These are phyloP conservation scores for Emydura subglobosa DNA, from an alignment of 2,113 vertebrate species.

Conservation along the genomic window DNA sequence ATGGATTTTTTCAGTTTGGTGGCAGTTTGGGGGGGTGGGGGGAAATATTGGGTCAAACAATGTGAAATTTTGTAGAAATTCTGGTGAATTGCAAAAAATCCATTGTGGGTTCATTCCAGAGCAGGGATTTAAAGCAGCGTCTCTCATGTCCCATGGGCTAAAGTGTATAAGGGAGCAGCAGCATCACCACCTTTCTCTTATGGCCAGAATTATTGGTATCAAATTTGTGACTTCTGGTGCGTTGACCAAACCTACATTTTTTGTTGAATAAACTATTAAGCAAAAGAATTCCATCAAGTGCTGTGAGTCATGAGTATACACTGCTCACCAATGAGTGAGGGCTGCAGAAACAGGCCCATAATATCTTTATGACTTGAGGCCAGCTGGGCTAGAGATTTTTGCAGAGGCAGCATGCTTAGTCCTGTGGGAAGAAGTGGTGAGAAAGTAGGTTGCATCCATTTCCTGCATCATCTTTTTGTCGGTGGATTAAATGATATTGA, in stretches of 20 bases:
- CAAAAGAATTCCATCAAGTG: neutral
- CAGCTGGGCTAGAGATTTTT: neutral
- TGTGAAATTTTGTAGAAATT: neutral
- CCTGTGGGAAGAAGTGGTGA: neutral
- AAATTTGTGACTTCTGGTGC: neutral
- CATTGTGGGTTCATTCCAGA: neutral
- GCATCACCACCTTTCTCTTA: neutral
- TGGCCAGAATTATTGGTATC: neutral
- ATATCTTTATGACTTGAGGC: neutral
- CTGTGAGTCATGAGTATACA: neutral
- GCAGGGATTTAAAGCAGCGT: neutral
- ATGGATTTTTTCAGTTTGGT: neutral
- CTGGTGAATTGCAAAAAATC: neutral
- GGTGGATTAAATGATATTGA: neutral
- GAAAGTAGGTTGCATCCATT: neutral
- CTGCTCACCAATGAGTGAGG: neutral
- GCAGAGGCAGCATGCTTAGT: neutral
- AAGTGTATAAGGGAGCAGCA: neutral
- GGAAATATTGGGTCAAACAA: neutral
- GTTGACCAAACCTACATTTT: neutral
- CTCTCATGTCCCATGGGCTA: neutral
- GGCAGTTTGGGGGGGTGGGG: too few relatives aligned
- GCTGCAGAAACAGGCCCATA: neutral
- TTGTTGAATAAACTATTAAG: neutral
- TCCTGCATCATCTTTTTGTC: neutral